Conservation (phyloP, 2,888 invertebrate genomes). For the Synergus laeviventris region DNA sequence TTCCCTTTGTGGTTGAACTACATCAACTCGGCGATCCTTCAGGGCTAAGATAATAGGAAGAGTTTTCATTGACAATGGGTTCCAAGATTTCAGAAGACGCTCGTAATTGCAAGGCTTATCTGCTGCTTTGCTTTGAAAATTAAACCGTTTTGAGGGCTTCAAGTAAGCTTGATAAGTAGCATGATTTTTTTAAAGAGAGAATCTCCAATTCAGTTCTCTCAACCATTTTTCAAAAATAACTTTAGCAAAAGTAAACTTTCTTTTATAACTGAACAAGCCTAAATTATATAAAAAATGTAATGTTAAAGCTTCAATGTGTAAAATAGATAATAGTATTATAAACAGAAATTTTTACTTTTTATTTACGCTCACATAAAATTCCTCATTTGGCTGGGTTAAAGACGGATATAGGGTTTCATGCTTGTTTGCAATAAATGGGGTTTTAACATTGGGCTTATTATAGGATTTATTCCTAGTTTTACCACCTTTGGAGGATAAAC, state of each 20-base stretch:
- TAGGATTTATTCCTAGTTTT: neutral
- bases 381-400: neutral
- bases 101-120: neutral
- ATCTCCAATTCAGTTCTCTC: too few species aligned
- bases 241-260: too few species aligned
- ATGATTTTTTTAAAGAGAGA: too few species aligned
- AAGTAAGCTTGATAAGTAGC: too few species aligned
- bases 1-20: neutral
- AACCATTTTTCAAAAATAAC: too few species aligned
- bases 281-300: too few species aligned
- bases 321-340: neutral
- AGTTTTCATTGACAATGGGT: neutral
- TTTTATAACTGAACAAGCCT: too few species aligned
- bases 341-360: neutral
- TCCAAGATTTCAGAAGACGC: neutral
- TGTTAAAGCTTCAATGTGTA: too few species aligned
- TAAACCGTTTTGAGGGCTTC: neutral
- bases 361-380: neutral
- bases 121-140: neutral
- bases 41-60: neutral
- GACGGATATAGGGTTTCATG: neutral
- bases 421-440: neutral
- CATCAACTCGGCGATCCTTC: neutral
- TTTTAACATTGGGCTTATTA: neutral
- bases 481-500: neutral